A percentile compares a stretch with the other conserved stretches of the same genome.
These are phyloP conservation scores for Chaetura pelagica DNA, from an alignment of 2,113 vertebrate species.

Conservation along the genomic window DNA sequence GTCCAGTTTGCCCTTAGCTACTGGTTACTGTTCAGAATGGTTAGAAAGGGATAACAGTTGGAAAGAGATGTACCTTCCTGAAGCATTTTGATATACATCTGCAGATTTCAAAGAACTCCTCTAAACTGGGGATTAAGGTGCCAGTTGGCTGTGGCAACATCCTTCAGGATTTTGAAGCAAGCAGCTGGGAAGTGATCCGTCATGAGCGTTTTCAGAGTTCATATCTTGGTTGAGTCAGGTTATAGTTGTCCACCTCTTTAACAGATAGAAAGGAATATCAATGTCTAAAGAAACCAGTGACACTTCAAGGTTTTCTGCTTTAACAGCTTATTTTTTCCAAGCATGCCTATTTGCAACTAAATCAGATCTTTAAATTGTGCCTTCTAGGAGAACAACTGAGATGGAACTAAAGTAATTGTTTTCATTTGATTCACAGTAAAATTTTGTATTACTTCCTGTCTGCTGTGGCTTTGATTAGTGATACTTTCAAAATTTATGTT, in stretches of 20 bases:
- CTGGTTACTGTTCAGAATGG: background rate
- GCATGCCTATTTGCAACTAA: background rate
- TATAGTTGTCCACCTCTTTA: background rate
- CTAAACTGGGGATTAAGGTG: background rate
- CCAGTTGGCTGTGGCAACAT: background rate
- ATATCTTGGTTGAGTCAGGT: background rate
- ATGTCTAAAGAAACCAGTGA: background rate
- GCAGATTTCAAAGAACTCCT: background rate
- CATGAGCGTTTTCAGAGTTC: background rate
- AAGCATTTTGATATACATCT: background rate
- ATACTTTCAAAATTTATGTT: background rate
- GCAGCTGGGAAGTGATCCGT: background rate
- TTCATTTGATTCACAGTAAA: background rate
- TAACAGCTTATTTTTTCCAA: background rate
- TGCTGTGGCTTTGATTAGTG: background rate
- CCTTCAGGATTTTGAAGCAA: background rate
- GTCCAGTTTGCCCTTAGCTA: background rate
- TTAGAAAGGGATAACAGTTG: background rate
- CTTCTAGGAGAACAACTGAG: background rate
- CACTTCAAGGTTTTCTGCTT: background rate
- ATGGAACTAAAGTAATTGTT: background rate
- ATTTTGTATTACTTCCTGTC: background rate
- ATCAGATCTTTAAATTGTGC: background rate
- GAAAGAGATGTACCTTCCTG: background rate
- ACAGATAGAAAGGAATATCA: background rate